phyloP scores from a whole-genome alignment of 2,113 vertebrate species.

The Rattus rattus region DNA sequence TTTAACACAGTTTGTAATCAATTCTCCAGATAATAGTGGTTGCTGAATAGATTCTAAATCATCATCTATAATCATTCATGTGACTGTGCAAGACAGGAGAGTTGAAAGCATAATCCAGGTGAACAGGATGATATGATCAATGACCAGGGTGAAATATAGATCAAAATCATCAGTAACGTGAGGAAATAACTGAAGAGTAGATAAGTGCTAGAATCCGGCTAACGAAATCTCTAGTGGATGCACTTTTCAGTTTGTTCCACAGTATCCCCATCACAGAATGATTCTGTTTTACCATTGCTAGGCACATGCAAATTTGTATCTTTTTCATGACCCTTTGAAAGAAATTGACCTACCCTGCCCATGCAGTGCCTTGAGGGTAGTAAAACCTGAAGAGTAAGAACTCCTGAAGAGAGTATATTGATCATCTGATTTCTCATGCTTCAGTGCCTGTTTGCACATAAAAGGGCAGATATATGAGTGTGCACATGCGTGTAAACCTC shows the following conservation, averaged over 20 bases:
- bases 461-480: background rate
- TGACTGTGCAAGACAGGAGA: background rate
- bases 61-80: background rate
- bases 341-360: background rate
- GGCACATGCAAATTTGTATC: background rate
- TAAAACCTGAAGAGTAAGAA: background rate
- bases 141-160: background rate
- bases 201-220: background rate
- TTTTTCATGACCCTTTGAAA: background rate
- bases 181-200: background rate
- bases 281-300: background rate
- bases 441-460: too few relatives aligned
- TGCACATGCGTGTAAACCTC: too few relatives aligned
- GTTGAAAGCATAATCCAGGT: background rate
- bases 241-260: background rate
- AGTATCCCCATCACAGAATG: background rate
- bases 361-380: background rate
- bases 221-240: background rate
- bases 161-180: background rate
- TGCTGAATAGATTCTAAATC: background rate
- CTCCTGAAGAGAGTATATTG: background rate
- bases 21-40: background rate
- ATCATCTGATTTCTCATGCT: background rate
- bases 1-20: background rate
- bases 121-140: background rate